Percentiles rank a stretch among this genome's conserved stretches.
Evolutionary conservation across 1,140 invertebrate species (phyloP).

Genomic region (Propsilocerus akamusi): DNA sequence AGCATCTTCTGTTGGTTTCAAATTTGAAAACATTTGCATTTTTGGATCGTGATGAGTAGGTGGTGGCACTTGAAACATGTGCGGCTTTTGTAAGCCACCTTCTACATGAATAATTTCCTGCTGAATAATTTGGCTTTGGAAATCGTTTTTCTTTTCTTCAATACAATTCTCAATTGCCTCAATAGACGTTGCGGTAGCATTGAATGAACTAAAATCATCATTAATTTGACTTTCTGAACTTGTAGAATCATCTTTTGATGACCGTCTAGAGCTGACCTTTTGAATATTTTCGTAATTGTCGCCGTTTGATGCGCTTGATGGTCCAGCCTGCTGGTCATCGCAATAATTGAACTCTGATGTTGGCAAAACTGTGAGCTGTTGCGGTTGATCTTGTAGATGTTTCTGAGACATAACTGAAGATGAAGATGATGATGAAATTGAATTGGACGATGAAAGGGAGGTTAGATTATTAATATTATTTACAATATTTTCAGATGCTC

Average conservation of each 20-base stretch:
- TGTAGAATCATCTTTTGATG: slow-evolving; percentile 6
- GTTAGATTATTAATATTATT: background rate
- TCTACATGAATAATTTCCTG: background rate
- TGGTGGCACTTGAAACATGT: background rate
- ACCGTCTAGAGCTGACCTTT: slow-evolving; percentile 24
- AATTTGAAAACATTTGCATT: slow-evolving; percentile 35
- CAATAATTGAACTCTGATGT: slow-evolving; percentile 9
- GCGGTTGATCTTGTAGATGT: background rate
- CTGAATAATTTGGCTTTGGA: background rate
- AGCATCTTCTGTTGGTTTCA: slow-evolving; percentile 48
- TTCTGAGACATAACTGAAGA: slow-evolving; percentile 4
- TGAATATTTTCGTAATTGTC: slow-evolving; percentile 15
- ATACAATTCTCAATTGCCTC: background rate
- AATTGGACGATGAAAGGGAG: slow-evolving; percentile 9
- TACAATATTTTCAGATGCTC: background rate
- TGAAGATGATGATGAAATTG: slow-evolving; percentile 11
- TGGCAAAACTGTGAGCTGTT: background rate
- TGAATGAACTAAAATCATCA: background rate
- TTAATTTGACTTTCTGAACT: slow-evolving; percentile 1
- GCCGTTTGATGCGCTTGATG: slow-evolving; percentile 8
- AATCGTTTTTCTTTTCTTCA: background rate
- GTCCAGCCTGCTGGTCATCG: slow-evolving; percentile 9
- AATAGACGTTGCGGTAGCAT: background rate
- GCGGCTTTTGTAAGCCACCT: background rate
- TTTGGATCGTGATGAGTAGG: slow-evolving; percentile 2